Base-by-base conservation (phyloP, 2,113 vertebrate species). In the Epinephelus cyanopodus region DNA sequence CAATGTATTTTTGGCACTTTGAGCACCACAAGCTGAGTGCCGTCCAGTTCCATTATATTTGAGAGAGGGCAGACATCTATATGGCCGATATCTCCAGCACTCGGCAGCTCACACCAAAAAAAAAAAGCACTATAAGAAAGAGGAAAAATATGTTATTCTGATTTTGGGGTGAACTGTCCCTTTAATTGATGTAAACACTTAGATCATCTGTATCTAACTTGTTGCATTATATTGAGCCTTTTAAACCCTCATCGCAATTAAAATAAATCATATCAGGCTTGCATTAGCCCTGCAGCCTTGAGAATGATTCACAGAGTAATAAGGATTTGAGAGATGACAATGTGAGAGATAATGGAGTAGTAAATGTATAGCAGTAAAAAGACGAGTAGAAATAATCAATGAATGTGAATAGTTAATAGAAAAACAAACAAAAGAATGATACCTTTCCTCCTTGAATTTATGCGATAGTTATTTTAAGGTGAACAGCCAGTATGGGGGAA, bases 201-300 rank as follows among this genome's bases (percentile, higher is more conserved):
- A 5, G 1, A 53, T 29, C 9, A 45, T 48, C 39, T 74, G 7
- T 39, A 10, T 27, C 8, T 37, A 27, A 47, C 10, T 15, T 29
- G 9, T 17, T 27, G 12, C 23, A 47, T 56, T 27, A 48, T 57
- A 33, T 37, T 54, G 72, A 27, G 19, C 17, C 27, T 83, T 84
- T 50, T 6, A 47, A 47, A 61, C 10, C 25, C 53, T n/a, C 14
- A 14, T 64, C 18, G 45, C 2, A 57, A 72, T 33, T 45, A 1
- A 50, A 63, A 56, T 68, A 74, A 60, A 50, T 25, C 5, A 8
- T 70, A 29, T 37, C 14, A 42, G 58, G 27, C 12, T 69, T 13
- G 19, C 21, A 33, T 57, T 60, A 29, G 42, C 12, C 18, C 61
- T 48, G 27, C 6, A 57, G 5, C 65, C 29, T n/a, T 3, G 39